phyloP scores from a whole-genome alignment of 2,888 invertebrate genomes.

The Apoda limacodes region DNA sequence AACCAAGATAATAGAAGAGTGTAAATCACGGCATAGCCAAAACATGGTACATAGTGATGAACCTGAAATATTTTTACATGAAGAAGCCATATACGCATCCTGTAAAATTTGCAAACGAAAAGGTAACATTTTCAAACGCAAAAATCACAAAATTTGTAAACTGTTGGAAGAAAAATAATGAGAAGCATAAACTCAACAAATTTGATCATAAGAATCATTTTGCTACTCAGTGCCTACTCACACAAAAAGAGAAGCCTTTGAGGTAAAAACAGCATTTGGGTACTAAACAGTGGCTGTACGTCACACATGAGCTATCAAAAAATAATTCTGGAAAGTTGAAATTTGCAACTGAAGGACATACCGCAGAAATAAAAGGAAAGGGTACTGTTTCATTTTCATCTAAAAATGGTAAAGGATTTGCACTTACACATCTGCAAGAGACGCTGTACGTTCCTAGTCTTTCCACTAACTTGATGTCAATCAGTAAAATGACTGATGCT shows the following conservation, averaged over 20 bases:
- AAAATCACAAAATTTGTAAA: constrained; percentile 1
- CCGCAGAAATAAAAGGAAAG: no score
- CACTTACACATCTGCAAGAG: not conserved
- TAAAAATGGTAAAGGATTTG: not conserved
- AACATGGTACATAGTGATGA: not conserved
- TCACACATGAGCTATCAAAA: not conserved
- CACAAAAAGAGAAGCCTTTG: not conserved
- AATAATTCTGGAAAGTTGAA: no score
- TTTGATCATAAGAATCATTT: not conserved
- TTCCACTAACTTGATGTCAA: no score
- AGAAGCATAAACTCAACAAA: not conserved
- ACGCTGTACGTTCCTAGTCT: no score
- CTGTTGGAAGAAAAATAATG: not conserved
- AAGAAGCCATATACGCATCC: not conserved
- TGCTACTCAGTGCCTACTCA: not conserved
- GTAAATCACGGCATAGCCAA: constrained; percentile 2
- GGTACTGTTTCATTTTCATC: not conserved
- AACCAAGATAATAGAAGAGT: constrained; percentile 17
- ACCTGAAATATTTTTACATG: not conserved
- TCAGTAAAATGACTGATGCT: no score
- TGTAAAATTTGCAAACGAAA: not conserved
- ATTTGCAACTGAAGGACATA: no score
- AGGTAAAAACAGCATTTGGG: not conserved
- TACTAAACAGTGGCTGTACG: not conserved
- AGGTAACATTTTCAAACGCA: constrained; percentile 1